A percentile compares a stretch with the other conserved stretches of the same genome.
These are phyloP conservation scores for Cyanocitta stelleri DNA, from an alignment of 2,113 vertebrate species.

Conservation along the genomic window DNA sequence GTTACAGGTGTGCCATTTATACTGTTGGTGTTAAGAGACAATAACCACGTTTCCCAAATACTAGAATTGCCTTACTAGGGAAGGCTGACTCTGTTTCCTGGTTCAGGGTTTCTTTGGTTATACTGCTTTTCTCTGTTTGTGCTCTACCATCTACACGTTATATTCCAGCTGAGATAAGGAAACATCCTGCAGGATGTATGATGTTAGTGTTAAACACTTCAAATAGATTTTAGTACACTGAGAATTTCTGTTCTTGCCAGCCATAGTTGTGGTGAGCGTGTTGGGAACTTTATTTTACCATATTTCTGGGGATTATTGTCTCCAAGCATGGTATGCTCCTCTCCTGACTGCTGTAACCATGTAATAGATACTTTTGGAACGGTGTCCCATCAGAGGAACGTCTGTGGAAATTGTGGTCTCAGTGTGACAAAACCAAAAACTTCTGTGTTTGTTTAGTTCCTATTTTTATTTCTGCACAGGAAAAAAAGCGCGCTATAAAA, in stretches of 20 bases:
- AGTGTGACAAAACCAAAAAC: background rate
- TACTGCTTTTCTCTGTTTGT: background rate
- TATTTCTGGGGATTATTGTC: constrained; percentile 7
- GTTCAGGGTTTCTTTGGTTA: background rate
- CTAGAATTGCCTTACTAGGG: background rate
- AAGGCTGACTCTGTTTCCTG: background rate
- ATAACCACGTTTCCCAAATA: background rate
- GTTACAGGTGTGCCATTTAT: background rate
- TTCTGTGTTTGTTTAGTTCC: background rate
- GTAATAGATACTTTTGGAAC: background rate
- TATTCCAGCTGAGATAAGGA: background rate
- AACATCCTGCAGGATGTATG: background rate
- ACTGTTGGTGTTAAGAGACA: background rate
- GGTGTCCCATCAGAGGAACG: background rate
- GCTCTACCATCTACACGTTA: background rate
- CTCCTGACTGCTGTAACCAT: background rate
- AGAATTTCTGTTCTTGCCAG: background rate
- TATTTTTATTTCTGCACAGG: background rate
- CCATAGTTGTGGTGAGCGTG: constrained; percentile 19
- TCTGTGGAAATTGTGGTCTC: constrained; percentile 30
- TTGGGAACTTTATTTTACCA: background rate
- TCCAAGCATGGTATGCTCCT: background rate
- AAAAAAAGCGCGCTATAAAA: background rate
- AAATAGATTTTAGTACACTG: background rate
- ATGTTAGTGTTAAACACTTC: background rate